Conservation (phyloP, 1,140 invertebrate genomes). For the Asobara japonica region DNA sequence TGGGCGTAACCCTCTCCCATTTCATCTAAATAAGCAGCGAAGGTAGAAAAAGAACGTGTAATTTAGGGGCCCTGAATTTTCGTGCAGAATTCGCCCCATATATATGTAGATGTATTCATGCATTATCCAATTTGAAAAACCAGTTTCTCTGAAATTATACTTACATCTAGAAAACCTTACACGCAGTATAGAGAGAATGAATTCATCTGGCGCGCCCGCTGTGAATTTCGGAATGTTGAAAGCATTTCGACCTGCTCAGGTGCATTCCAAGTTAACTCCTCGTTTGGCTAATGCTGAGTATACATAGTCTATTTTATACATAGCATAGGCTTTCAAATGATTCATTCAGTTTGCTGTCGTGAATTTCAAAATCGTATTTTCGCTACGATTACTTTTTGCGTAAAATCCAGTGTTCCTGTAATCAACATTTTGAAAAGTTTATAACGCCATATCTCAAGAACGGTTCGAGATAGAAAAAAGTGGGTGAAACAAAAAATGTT, state of each 20-base stretch:
- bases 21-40: neutral
- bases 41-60: neutral
- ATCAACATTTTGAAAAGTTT: no score
- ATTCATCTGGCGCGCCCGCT: conserved; percentile 37
- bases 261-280: conserved; percentile 46
- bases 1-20: neutral
- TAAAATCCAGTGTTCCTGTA: no score
- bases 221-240: conserved; percentile 61
- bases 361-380: no score
- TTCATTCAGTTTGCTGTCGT: no score
- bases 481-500: no score
- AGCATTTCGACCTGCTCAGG: conserved; percentile 58
- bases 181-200: neutral
- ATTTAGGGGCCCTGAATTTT: neutral
- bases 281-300: no score
- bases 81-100: neutral
- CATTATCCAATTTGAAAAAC: neutral
- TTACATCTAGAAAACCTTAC: neutral
- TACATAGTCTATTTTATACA: no score
- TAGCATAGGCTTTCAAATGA: no score
- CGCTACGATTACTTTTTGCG: no score
- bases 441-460: no score
- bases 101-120: neutral
- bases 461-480: no score
- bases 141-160: conserved; percentile 4